Base-by-base conservation (phyloP, 1,140 invertebrate species). In the Euwallacea fornicatus region DNA sequence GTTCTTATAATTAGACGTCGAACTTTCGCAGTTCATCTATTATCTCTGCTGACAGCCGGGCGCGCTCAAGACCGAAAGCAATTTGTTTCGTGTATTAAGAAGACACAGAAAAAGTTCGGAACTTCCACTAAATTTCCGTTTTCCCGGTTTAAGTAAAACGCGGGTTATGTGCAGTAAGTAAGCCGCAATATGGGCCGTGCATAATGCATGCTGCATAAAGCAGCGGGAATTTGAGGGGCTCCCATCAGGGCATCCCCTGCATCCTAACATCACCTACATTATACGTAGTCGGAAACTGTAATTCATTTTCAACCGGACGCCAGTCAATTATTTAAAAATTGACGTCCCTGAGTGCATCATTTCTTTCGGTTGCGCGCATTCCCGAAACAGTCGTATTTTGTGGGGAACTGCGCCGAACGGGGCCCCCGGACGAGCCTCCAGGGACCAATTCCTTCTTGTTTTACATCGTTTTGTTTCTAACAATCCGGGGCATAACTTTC, bases 301-400 rank as follows among this genome's bases (percentile, higher is more conserved):
- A 83, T 82, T 83, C 82, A 83, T 83, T 82, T 82, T 81, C 79
- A 75, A 82, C 81, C 81, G 82, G 82, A 83, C 82, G 77, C 79
- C 77, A 79, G 82, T 83, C 82, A 83, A 83, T 83, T 83, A 83
- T 83, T 83, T 82, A 83, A 82, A 82, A 82, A 83, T 81, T 82
- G 81, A 78, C 78, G 78, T 80, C 80, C 81, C 81, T 76, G 58
- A 73, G 79, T 78, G 80, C 78, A 82, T 83, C 81, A 77, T 82
- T 81, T 79, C 78, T 78, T 74, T 75, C 75, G 50, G 67, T 72
- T 73, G 69, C 59, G 72, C 71, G 61, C 73, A 72, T 69, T 80
- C 80, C 77, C 79, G 76, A 65, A 77, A 76, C 78, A 79, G 71
- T 81, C 81, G 81, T 82, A 82, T 82, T 81, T 82, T 78, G 73